Percentiles rank a stretch among this genome's conserved stretches.
These are phyloP conservation scores for Dicrurus megarhynchus DNA, from an alignment of 2,113 vertebrate genomes.

Conservation along the genomic window DNA sequence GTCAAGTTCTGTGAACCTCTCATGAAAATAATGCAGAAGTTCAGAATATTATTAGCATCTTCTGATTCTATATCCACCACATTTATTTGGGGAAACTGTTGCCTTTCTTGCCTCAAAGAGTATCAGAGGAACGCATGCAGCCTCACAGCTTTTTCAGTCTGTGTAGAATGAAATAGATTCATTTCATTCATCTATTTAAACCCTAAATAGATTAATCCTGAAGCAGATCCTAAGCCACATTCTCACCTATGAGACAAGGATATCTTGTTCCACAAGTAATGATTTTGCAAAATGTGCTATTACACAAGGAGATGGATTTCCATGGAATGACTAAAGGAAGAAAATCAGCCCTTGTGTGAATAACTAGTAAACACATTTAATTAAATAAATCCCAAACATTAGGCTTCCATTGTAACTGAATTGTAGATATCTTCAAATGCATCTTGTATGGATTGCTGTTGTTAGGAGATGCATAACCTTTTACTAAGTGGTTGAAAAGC, in stretches of 20 bases:
- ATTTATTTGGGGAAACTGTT: background rate
- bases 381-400: background rate
- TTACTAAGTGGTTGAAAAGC: background rate
- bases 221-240: background rate
- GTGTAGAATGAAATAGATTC: background rate
- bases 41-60: background rate
- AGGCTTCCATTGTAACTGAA: background rate
- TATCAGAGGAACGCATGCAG: fast-evolving
- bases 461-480: background rate
- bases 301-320: background rate
- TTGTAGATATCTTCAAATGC: background rate
- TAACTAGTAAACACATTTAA: background rate
- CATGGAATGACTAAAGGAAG: background rate
- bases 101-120: background rate
- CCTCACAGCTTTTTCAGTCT: background rate
- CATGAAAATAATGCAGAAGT: background rate
- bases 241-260: background rate
- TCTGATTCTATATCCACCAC: background rate
- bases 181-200: background rate
- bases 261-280: background rate
- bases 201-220: background rate
- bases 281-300: background rate
- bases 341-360: background rate
- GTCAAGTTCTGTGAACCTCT: background rate
- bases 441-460: background rate